These are phyloP conservation scores for Cataglyphis altisquamis DNA, from an alignment of 2,888 invertebrate species.

Conservation along the genomic window DNA sequence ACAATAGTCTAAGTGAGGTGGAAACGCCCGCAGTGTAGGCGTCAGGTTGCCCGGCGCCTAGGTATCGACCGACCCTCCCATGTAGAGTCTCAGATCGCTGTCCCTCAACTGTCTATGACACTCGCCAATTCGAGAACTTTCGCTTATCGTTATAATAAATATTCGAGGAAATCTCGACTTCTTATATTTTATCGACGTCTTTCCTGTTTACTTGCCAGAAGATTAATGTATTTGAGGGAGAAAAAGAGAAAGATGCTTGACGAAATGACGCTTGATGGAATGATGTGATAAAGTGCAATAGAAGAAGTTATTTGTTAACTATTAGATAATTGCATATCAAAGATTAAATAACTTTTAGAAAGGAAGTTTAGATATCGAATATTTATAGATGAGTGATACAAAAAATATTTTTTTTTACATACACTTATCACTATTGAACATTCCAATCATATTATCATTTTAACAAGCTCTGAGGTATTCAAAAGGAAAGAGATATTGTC, in stretches of 20 bases:
- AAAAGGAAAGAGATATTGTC: too few species aligned
- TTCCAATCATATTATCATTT: too few species aligned
- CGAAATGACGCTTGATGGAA: neutral
- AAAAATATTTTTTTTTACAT: neutral
- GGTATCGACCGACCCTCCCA: slow-evolving; percentile 62
- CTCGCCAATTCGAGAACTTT: neutral
- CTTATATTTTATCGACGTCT: neutral
- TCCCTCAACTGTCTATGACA: neutral
- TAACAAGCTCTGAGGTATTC: too few species aligned
- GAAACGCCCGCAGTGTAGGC: slow-evolving; percentile 70
- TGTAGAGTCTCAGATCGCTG: neutral
- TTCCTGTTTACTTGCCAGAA: neutral
- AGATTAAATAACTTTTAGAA: neutral
- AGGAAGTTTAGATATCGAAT: neutral
- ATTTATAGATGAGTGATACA: neutral
- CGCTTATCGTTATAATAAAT: neutral
- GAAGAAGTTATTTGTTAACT: neutral
- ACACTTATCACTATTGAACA: too few species aligned
- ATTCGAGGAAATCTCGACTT: neutral
- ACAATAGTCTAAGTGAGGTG: neutral
- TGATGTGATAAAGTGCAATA: neutral
- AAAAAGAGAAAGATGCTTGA: neutral
- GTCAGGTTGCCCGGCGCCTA: slow-evolving; percentile 78
- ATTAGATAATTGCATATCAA: neutral
- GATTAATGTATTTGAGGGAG: neutral